phyloP scores from a whole-genome alignment of 2,113 vertebrate species.

The Leuciscus idus region DNA sequence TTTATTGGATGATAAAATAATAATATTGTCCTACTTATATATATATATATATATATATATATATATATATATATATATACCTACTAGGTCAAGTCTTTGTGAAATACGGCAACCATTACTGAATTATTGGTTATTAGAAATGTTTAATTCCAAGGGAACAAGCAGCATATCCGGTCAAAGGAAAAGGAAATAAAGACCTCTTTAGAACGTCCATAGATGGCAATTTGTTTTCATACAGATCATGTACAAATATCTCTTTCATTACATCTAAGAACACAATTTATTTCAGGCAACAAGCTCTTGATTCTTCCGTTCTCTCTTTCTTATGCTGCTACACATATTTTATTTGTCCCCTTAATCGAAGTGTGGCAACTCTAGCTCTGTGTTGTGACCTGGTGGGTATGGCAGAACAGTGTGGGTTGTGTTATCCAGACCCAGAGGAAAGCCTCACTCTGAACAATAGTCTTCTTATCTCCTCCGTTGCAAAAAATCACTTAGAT shows the following conservation, averaged over 20 bases:
- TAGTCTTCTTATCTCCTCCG: slow-evolving; percentile 44
- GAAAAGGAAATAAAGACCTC: background rate
- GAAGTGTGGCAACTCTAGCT: slow-evolving; percentile 25
- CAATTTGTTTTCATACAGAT: background rate
- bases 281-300: background rate
- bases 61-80: too few species aligned
- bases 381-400: slow-evolving; percentile 44
- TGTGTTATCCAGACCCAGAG: slow-evolving; percentile 46
- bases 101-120: background rate
- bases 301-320: background rate
- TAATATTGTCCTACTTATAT: background rate
- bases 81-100: background rate
- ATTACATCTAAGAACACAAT: background rate
- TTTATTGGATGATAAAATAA: background rate
- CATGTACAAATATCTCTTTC: background rate
- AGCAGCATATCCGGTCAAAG: background rate
- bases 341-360: slow-evolving; percentile 3
- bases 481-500: slow-evolving; percentile 40
- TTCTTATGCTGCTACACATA: background rate
- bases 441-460: slow-evolving; percentile 44
- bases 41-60: too few species aligned
- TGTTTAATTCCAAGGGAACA: background rate
- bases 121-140: background rate
- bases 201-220: background rate
- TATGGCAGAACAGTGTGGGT: slow-evolving; percentile 51